These are phyloP conservation scores for Dipodomys ordii DNA, from an alignment of 2,113 vertebrate genomes.

Conservation along the genomic window DNA sequence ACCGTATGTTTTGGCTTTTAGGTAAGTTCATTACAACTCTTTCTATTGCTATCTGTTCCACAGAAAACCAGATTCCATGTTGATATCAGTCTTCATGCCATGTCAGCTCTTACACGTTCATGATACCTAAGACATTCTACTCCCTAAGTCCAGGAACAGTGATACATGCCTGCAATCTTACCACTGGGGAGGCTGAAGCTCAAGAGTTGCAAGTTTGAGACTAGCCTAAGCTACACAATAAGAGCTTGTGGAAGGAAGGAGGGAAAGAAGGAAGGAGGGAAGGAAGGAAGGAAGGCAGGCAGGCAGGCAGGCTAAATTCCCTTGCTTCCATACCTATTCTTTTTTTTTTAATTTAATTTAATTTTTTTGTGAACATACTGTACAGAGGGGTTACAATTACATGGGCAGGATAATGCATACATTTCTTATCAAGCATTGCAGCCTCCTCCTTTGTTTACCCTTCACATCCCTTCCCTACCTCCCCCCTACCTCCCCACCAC, in stretches of 20 bases:
- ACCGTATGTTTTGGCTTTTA: neutral
- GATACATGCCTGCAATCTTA: neutral
- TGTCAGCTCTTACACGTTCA: neutral
- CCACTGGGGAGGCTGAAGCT: neutral
- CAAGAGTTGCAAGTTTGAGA: too few species aligned
- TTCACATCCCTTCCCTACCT: too few species aligned
- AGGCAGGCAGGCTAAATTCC: neutral
- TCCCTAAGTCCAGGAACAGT: neutral
- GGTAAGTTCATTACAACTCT: neutral
- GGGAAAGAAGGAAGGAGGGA: too few species aligned
- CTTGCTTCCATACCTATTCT: neutral
- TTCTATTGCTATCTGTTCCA: neutral
- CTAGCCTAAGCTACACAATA: too few species aligned
- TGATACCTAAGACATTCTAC: neutral
- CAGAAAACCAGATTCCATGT: constrained; percentile 2
- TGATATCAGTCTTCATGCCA: neutral
- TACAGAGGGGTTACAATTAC: too few species aligned
- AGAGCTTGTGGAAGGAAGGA: too few species aligned
- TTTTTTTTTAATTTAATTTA: neutral
- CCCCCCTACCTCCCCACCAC: too few species aligned
- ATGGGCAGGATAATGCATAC: too few species aligned
- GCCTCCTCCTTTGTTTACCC: too few species aligned
- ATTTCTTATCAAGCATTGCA: too few species aligned
- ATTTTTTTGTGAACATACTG: too few species aligned
- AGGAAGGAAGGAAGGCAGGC: neutral